Base-by-base conservation (phyloP, 2,888 invertebrate genomes). In the Polietes domitor region DNA sequence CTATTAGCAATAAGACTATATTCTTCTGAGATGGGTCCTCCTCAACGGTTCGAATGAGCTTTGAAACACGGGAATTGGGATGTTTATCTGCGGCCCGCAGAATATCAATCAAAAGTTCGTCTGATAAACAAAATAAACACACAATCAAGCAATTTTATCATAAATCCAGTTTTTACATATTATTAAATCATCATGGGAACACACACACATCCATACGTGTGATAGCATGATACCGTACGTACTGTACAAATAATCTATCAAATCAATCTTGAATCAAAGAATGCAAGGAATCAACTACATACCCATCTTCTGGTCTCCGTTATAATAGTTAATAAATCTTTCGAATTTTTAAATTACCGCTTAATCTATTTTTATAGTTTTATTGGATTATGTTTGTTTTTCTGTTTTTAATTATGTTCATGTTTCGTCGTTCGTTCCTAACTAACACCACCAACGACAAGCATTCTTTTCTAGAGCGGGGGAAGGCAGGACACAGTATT, bases 51-150 rank as follows among this genome's bases (percentile, higher is more conserved):
- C 86, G 77, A 65, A 92, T 89, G 0, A 89, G 87, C 50, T 90
- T 91, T 0, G 89, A 87, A 2, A 89, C 88, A 75, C 88, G 88
- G 0, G 90, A 89, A 77, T 88, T 89, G 0, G 92, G 89, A 65
- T 90, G 89, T 17, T 84, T 88, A 9, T 80, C 86, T 2, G 89
- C 89, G 2, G 88, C 78, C 24, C 86, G 87, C 55, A 90, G 72
- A 17, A 90, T 85, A 21, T 65, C 85, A 5, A 72, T 78, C 63
- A 82, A 55, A 47, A 55, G 37, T 47, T 82, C 70, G 61, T 78
- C 86, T 85, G 47, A n/a, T 73, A 10, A 37, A 37, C 37, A 37
- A 9, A 37, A 37, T 12, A 37, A 24, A 43, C 21, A 68, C 19
- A 68, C 2, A 21, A n/a, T n/a, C n/a, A n/a, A n/a, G n/a, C n/a